A percentile compares a stretch with the other conserved stretches of the same genome.
phyloP scores from a whole-genome alignment of 2,113 vertebrate species.

The Chaetodon trifascialis region DNA sequence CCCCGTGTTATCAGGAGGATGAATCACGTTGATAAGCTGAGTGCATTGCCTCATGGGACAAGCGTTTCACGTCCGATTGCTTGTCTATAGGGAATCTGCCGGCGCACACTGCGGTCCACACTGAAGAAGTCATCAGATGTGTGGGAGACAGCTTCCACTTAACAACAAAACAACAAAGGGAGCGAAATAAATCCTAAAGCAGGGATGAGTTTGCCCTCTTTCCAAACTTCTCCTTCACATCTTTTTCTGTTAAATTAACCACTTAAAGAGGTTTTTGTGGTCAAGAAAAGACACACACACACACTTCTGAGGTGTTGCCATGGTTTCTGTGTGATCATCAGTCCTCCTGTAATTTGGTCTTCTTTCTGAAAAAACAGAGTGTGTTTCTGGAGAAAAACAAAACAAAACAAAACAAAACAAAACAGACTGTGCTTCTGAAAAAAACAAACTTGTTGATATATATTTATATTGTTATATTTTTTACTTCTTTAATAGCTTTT shows the following conservation, averaged over 20 bases:
- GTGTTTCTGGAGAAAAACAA: no score
- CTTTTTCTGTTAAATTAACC: slow-evolving; percentile 1
- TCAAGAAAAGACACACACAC: neutral
- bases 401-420: no score
- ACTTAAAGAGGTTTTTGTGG: slow-evolving; percentile 17
- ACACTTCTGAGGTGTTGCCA: slow-evolving; percentile 39
- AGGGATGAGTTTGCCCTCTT: neutral
- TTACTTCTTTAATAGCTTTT: no score
- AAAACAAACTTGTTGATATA: no score
- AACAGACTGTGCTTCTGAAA: no score
- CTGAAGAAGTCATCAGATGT: slow-evolving; percentile 22
- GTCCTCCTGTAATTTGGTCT: slow-evolving; percentile 9
- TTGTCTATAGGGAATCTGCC: slow-evolving; percentile 34
- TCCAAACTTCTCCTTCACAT: neutral
- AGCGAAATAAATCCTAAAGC: neutral
- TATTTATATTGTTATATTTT: no score
- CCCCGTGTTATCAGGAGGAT: slow-evolving; percentile 59
- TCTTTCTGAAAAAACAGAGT: no score
- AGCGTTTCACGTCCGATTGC: slow-evolving; percentile 42
- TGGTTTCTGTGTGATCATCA: slow-evolving; percentile 44
- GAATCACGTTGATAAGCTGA: slow-evolving; percentile 70
- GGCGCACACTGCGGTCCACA: slow-evolving; percentile 19
- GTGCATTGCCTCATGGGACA: slow-evolving; percentile 53
- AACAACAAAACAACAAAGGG: neutral
- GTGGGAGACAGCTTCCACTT: neutral